phyloP scores from a whole-genome alignment of 2,797 vertebrate species.

The Lacerta agilis region DNA sequence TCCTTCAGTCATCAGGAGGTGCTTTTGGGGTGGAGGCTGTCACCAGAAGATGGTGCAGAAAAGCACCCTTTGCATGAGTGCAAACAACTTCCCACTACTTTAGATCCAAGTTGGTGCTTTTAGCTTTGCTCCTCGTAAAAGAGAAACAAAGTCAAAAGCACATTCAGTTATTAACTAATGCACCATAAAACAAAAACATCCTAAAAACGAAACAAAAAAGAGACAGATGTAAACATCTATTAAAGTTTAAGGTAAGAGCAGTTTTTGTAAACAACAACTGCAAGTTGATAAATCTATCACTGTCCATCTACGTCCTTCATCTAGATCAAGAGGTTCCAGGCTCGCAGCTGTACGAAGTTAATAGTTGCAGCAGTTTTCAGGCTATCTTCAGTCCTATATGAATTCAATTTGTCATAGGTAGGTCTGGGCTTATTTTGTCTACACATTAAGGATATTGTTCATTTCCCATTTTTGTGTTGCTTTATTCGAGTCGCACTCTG shows the following conservation, averaged over 20 bases:
- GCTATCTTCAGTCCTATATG: constrained; percentile 77
- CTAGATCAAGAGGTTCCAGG: constrained; percentile 71
- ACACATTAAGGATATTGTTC: constrained; percentile 96
- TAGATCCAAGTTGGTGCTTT: constrained; percentile 60
- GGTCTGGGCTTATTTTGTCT: constrained; percentile 68
- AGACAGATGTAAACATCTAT: constrained; percentile 86
- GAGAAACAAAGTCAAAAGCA: constrained; percentile 77
- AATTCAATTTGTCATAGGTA: constrained; percentile 73
- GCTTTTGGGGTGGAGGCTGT: background rate
- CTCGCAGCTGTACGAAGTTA: constrained; percentile 76
- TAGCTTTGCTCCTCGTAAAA: constrained; percentile 73
- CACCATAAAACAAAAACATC: constrained; percentile 76
- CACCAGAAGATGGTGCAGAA: background rate
- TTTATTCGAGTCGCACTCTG: constrained; percentile 92
- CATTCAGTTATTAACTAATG: constrained; percentile 73
- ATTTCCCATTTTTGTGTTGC: constrained; percentile 96
- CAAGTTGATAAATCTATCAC: constrained; percentile 81
- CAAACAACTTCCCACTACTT: constrained; percentile 20
- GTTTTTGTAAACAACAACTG: constrained; percentile 88
- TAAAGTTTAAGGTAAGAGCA: constrained; percentile 87
- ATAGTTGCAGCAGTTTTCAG: constrained; percentile 83
- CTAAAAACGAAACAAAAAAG: constrained; percentile 66
- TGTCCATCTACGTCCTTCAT: constrained; percentile 79
- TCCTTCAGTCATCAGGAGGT: background rate
- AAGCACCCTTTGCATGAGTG: background rate